These are phyloP conservation scores for Andrena minutula DNA, from an alignment of 2,888 invertebrate species.

Conservation along the genomic window DNA sequence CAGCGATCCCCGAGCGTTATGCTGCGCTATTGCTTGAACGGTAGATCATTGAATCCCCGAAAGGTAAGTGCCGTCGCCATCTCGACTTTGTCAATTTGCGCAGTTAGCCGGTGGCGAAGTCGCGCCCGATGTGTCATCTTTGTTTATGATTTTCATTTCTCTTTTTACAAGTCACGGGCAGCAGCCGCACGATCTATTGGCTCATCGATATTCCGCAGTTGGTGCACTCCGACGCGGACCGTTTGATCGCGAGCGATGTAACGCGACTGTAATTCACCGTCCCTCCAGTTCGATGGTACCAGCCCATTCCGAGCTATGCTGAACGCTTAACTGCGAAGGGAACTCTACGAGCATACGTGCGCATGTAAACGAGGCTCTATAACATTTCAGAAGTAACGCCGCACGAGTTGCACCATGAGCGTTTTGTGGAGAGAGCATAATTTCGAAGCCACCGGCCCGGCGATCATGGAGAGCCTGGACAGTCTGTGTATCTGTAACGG, in stretches of 20 bases:
- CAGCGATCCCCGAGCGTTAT: not conserved
- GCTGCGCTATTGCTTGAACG: not conserved
- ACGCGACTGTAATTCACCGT: no score
- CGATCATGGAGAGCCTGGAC: conserved; percentile 83
- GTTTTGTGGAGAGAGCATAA: conserved; percentile 38
- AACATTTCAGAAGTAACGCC: conserved; percentile 7
- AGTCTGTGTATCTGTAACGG: conserved; percentile 66
- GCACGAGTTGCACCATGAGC: conserved; percentile 47
- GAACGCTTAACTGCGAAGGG: no score
- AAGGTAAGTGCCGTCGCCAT: conserved; percentile 51
- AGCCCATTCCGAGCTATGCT: not conserved
- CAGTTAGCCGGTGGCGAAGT: conserved; percentile 38
- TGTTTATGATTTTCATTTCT: not conserved
- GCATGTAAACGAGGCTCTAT: no score
- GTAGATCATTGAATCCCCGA: conserved; percentile 1
- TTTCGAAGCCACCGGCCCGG: conserved; percentile 68
- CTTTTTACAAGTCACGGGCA: not conserved
- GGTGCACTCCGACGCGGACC: no score
- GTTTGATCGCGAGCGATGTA: no score
- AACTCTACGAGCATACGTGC: no score
- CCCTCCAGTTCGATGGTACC: not conserved
- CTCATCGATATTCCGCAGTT: not conserved
- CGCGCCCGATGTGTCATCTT: not conserved
- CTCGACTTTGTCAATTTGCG: conserved; percentile 48
- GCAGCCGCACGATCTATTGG: not conserved